Base-by-base conservation (phyloP, 2,797 vertebrate genomes). In the Numenius phaeopus region DNA sequence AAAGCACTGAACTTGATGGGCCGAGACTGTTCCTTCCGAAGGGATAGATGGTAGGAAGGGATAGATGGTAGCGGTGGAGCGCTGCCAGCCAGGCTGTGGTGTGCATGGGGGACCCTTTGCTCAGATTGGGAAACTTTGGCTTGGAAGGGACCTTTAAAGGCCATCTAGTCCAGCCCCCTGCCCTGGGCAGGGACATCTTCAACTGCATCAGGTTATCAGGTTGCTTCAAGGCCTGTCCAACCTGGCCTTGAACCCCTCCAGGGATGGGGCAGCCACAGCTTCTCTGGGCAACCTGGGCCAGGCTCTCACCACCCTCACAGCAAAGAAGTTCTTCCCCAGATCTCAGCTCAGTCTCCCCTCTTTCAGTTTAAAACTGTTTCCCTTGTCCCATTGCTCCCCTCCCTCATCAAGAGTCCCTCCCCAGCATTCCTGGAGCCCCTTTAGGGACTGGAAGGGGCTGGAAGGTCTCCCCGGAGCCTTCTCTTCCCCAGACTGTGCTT, bases 11-110 rank as follows among this genome's bases (percentile, higher is more conserved):
- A 24, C 18, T 4, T 18, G 40, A 18, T 39, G 49, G 46, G 26
- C 57, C 37, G 14, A n/a, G 49, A 11, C 32, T 15, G 14, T 40
- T 57, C 29, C 65, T 54, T 18, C 29, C n/a, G 26, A 23, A 37
- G 58, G 19, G 72, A 54, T 58, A 4, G 7, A 15, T 22, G 40
- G 37, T 7, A 21, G 21, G 26, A 23, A 37, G 58, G 19, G 72
- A 54, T 58, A 4, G 8, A 15, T 22, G 40, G 37, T 7, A 21
- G 21, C 32, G 23, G 71, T 30, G 1, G 37, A 29, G 58, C 3
- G 5, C 6, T 16, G 70, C 44, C 2, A 12, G 40, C 58, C 39
- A 8, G 76, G 46, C 46, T 0, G 0, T 13, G 70, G 40, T 1
- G 3, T 11, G 71, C 8, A 1, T 1, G 22, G 16, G 32, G 46